phyloP scores from a whole-genome alignment of 2,797 vertebrate genomes.

The Atherinosoma microstoma region DNA sequence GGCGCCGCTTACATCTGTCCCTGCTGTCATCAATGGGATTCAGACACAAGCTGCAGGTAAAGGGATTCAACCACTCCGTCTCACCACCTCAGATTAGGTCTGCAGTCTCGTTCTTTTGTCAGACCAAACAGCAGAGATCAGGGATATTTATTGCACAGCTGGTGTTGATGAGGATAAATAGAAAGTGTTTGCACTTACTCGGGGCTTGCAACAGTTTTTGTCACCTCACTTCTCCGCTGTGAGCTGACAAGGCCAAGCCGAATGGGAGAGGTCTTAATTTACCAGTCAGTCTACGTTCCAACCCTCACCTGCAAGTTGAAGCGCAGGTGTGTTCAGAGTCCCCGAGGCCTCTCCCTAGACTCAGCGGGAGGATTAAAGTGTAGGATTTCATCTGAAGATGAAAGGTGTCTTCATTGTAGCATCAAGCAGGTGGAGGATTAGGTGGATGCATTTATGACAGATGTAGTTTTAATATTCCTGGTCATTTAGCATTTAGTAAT shows the following conservation, averaged over 20 bases:
- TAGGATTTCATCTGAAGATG: background rate
- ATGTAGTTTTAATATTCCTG: background rate
- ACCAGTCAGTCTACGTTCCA: background rate
- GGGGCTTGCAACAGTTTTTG: background rate
- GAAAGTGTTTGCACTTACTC: background rate
- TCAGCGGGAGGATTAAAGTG: background rate
- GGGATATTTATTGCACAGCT: background rate
- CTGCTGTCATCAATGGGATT: constrained; percentile 27
- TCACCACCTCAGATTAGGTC: background rate
- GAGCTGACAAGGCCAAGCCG: background rate
- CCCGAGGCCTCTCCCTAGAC: background rate
- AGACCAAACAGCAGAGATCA: background rate
- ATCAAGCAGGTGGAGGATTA: background rate
- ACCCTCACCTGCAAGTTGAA: background rate
- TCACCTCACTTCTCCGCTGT: background rate
- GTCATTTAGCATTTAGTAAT: background rate
- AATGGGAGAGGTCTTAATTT: background rate
- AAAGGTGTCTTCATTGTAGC: background rate
- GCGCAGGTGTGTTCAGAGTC: background rate
- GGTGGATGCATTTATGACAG: background rate
- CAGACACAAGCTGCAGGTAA: constrained; percentile 70
- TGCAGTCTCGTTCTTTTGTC: background rate
- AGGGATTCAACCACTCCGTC: background rate
- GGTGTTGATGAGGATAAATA: background rate
- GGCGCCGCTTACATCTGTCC: constrained; percentile 28